phyloP scores from a whole-genome alignment of 2,797 vertebrate genomes.

The Anguilla pacifica region DNA sequence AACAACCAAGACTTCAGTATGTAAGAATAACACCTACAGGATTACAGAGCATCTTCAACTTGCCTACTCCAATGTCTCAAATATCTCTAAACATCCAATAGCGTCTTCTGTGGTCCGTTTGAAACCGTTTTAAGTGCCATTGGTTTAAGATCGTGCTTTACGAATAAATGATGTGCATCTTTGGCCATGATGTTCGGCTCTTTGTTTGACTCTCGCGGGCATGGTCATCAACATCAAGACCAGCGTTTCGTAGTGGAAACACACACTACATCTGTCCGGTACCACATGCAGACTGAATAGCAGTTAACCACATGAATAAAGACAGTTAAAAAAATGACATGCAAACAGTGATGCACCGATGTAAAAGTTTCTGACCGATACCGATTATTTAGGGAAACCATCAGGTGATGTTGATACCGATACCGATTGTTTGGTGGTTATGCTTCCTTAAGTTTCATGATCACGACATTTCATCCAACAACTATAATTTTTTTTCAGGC shows the following conservation, averaged over 20 bases:
- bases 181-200: neutral
- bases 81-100: neutral
- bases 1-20: slow-evolving; percentile 79
- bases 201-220: neutral
- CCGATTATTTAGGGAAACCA: too few relatives aligned
- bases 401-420: too few relatives aligned
- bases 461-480: too few relatives aligned
- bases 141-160: neutral
- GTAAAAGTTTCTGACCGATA: too few relatives aligned
- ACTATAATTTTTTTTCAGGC: too few relatives aligned
- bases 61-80: neutral
- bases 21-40: slow-evolving; percentile 19
- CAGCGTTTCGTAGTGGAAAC: neutral
- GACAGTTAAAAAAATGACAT: neutral
- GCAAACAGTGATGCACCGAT: neutral
- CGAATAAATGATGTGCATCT: neutral
- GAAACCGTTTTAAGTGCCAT: neutral
- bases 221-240: neutral
- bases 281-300: neutral
- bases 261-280: neutral
- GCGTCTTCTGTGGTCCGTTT: neutral
- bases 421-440: too few relatives aligned
- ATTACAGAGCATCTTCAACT: neutral
- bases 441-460: too few relatives aligned
- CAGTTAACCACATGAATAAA: neutral